Evolutionary conservation across 2,797 vertebrate species (phyloP).

Genomic region (Chelonia mydas): DNA sequence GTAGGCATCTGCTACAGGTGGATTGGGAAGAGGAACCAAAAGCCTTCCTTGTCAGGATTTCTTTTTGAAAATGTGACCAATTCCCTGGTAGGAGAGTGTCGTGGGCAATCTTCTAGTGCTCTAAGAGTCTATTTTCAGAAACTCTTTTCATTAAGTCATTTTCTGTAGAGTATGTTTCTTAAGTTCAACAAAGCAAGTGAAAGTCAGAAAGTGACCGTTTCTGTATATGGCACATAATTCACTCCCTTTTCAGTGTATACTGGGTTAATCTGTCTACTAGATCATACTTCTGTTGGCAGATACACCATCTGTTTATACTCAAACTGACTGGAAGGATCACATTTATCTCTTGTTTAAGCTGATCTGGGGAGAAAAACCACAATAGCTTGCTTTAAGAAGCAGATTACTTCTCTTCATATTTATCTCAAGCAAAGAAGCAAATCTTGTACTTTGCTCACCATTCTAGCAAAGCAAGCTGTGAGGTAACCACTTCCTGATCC

Average conservation of each 20-base stretch:
- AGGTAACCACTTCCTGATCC: conserved; percentile 95
- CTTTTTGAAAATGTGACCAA: not conserved
- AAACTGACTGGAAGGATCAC: not conserved
- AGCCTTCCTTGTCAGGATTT: not conserved
- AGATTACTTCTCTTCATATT: no score
- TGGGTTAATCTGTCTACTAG: not conserved
- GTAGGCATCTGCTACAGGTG: not conserved
- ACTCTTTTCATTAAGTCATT: not conserved
- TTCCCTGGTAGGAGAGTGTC: not conserved
- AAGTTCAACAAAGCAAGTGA: not conserved
- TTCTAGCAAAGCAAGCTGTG: conserved; percentile 91
- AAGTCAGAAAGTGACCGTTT: no score
- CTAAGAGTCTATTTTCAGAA: not conserved
- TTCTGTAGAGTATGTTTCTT: not conserved
- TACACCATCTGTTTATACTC: not conserved
- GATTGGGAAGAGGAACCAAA: not conserved
- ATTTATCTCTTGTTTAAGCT: not conserved
- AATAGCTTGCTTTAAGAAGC: not conserved
- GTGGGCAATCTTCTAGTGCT: not conserved
- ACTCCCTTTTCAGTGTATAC: not conserved
- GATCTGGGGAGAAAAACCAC: not conserved
- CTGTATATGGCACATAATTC: no score
- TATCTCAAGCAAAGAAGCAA: not conserved
- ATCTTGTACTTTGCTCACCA: conserved; percentile 79
- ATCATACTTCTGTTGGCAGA: rapidly evolving